phyloP scores from a whole-genome alignment of 2,888 invertebrate species.

The Pollenia griseotomentosa region DNA sequence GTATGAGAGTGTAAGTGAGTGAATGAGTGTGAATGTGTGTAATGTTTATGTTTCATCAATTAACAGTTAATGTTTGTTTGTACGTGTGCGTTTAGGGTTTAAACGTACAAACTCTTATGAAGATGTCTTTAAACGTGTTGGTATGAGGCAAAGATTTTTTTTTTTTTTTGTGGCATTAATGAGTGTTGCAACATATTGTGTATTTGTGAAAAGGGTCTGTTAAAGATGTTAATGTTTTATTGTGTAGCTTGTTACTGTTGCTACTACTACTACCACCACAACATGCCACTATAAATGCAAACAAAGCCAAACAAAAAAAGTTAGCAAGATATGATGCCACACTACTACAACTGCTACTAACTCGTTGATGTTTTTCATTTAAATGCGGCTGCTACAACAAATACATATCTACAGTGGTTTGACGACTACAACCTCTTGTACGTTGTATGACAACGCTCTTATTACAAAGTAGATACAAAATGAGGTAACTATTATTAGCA shows the following conservation, averaged over 20 bases:
- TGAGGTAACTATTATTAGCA: slow-evolving; percentile 71
- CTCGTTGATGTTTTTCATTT: not conserved
- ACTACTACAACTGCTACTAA: not conserved
- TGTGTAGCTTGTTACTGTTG: slow-evolving; percentile 40
- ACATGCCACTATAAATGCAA: not conserved
- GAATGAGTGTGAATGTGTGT: not conserved
- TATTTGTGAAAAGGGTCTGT: slow-evolving; percentile 45
- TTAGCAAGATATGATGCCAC: not conserved
- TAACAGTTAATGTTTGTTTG: slow-evolving; percentile 28
- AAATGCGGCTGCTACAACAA: slow-evolving; percentile 4
- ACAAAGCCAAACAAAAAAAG: slow-evolving; percentile 10
- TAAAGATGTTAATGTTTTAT: slow-evolving; percentile 60
- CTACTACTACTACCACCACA: not conserved
- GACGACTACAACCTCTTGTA: not conserved
- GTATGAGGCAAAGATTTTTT: not conserved
- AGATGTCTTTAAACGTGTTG: slow-evolving; percentile 14
- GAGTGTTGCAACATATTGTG: slow-evolving; percentile 38
- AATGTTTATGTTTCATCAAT: slow-evolving; percentile 46
- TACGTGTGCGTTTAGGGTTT: not conserved
- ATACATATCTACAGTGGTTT: not conserved
- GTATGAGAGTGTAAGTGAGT: not conserved
- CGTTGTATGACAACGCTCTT: slow-evolving; percentile 2
- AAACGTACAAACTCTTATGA: not conserved
- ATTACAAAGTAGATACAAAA: slow-evolving; percentile 41
- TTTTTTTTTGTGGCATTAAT: slow-evolving; percentile 50